These are phyloP conservation scores for Pogonus chalceus DNA, from an alignment of 1,140 invertebrate genomes.

Conservation along the genomic window DNA sequence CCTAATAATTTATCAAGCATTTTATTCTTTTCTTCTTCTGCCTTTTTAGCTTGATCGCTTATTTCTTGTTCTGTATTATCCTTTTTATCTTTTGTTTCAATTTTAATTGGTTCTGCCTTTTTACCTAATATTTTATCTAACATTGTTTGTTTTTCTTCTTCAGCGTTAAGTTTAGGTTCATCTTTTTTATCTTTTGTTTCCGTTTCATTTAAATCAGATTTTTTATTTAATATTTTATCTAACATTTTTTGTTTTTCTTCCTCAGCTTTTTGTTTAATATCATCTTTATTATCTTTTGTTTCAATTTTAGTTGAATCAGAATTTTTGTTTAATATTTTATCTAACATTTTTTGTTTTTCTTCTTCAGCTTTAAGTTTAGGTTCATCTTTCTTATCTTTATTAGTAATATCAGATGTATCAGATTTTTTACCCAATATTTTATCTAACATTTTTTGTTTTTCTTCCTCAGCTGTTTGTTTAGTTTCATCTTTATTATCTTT, in stretches of 20 bases:
- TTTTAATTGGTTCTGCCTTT: background rate
- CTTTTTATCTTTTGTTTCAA: background rate
- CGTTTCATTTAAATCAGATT: background rate
- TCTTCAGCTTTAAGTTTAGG: background rate
- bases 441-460: background rate
- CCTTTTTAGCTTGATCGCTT: background rate
- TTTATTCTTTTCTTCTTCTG: slow-evolving; percentile 11
- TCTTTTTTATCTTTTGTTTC: slow-evolving; percentile 17
- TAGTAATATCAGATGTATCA: too few species aligned
- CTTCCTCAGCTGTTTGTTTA: background rate
- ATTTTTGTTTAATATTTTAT: background rate
- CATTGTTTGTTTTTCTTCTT: background rate
- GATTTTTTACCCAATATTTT: background rate
- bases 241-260: background rate
- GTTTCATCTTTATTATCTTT: slow-evolving; percentile 12
- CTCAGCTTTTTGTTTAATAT: slow-evolving; percentile 10
- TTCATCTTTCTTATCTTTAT: background rate
- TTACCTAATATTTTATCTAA: background rate
- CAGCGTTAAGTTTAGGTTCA: background rate
- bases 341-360: slow-evolving; percentile 15
- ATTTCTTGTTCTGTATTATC: background rate
- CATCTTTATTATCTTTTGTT: slow-evolving; percentile 13
- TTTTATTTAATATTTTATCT: background rate
- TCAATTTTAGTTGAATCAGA: too few species aligned
- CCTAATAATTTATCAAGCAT: slow-evolving; percentile 10